Conservation (phyloP, 2,888 invertebrate genomes). For the Catonia carolina region DNA sequence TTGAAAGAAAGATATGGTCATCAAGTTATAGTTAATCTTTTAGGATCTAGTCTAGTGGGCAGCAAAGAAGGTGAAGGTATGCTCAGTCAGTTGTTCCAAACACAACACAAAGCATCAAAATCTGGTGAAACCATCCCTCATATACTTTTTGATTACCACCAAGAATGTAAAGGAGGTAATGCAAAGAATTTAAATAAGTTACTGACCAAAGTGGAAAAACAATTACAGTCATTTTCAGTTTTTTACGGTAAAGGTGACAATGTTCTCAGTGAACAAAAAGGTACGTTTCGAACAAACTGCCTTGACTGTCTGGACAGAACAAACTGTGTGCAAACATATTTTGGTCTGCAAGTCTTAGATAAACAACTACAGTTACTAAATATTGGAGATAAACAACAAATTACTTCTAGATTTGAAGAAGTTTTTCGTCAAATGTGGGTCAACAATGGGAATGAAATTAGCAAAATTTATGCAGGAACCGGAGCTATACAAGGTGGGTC, state of each 20-base stretch:
- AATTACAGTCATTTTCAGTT: constrained; percentile 65
- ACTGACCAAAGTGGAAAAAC: constrained; percentile 67
- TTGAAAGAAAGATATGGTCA: constrained; percentile 86
- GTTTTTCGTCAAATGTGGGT: constrained; percentile 97
- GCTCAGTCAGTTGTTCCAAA: constrained; percentile 87
- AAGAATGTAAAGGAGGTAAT: constrained; percentile 81
- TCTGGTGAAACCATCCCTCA: constrained; percentile 80
- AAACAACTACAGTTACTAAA: constrained; percentile 53
- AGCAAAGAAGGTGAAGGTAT: constrained; percentile 96
- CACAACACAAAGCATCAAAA: constrained; percentile 74
- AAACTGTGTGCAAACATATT: constrained; percentile 93
- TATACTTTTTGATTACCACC: constrained; percentile 93
- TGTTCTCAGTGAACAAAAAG: constrained; percentile 68
- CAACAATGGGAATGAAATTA: constrained; percentile 97
- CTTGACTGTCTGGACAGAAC: constrained; percentile 97
- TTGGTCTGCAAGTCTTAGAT: constrained; percentile 69
- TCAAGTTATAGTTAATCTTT: constrained; percentile 84
- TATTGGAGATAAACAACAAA: constrained; percentile 77
- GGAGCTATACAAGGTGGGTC: constrained; percentile 96
- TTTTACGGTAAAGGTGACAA: constrained; percentile 55
- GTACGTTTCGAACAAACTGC: constrained; percentile 92
- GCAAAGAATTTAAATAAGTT: constrained; percentile 73
- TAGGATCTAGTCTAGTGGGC: constrained; percentile 85
- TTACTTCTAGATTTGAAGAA: constrained; percentile 83
- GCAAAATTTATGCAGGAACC: constrained; percentile 98